These are phyloP conservation scores for Ommatoiulus sabulosus DNA, from an alignment of 2,888 invertebrate species.

Conservation along the genomic window DNA sequence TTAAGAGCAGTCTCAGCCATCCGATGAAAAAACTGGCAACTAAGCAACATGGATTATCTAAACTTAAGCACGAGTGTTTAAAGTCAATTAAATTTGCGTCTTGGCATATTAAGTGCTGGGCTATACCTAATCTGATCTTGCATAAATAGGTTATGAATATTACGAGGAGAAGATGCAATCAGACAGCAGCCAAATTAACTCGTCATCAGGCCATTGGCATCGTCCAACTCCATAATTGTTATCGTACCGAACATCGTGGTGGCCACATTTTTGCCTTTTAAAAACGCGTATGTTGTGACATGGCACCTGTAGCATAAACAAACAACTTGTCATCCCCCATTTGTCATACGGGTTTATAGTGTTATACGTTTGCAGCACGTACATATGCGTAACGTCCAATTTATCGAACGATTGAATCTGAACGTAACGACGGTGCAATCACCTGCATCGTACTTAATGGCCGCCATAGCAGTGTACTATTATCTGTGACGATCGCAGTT, in stretches of 20 bases:
- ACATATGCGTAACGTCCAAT: not conserved
- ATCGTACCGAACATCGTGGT: not conserved
- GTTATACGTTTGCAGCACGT: not conserved
- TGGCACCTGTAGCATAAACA: not conserved
- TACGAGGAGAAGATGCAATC: not conserved
- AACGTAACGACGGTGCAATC: not conserved
- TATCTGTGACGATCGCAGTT: not conserved
- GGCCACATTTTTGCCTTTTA: not conserved
- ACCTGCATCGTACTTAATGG: not conserved
- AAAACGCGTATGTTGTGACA: not conserved
- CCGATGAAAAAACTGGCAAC: not conserved
- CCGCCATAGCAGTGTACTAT: not conserved
- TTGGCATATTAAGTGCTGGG: not conserved
- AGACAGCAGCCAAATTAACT: not conserved
- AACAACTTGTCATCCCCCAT: not conserved
- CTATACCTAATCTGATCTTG: not conserved
- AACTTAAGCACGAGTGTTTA: not conserved
- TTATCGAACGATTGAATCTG: constrained; percentile 8
- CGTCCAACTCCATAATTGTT: not conserved
- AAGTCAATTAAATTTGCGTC: not conserved
- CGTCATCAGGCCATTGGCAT: not conserved
- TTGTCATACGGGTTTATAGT: not conserved
- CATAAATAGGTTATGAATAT: constrained; percentile 16
- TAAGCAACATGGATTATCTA: not conserved
- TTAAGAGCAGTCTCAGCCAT: not conserved